A percentile compares a stretch with the other conserved stretches of the same genome.
phyloP scores from a whole-genome alignment of 2,888 invertebrate species.

The Cloeon dipterum region DNA sequence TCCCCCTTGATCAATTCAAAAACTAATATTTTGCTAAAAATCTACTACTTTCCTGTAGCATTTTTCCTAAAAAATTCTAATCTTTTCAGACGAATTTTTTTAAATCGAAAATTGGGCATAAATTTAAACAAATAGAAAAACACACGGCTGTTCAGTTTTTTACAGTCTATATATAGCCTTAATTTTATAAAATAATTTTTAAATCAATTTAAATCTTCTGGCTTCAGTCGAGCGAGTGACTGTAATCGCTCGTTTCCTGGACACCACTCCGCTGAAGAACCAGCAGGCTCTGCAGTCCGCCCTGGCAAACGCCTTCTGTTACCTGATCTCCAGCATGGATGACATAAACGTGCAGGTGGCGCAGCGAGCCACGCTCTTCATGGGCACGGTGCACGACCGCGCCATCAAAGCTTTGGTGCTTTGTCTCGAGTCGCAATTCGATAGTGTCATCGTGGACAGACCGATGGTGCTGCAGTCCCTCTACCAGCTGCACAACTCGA shows the following conservation, averaged over 20 bases:
- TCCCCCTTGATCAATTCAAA: too few relatives aligned
- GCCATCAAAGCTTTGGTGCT: conserved; percentile 67
- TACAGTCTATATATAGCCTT: too few relatives aligned
- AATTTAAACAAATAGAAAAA: too few relatives aligned
- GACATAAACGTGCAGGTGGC: conserved; percentile 89
- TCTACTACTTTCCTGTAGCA: too few relatives aligned
- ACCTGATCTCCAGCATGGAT: conserved; percentile 86
- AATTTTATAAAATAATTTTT: neutral
- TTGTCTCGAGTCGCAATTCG: conserved; percentile 96
- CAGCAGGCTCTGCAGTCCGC: conserved; percentile 75
- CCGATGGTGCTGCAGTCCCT: conserved; percentile 91
- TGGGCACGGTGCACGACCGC: conserved; percentile 79
- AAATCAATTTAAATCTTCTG: neutral
- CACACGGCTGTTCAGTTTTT: too few relatives aligned
- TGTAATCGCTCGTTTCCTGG: conserved; percentile 80
- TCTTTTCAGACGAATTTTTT: too few relatives aligned
- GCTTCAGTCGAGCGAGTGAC: conserved; percentile 70
- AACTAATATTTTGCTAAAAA: too few relatives aligned
- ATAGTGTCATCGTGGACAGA: conserved; percentile 86
- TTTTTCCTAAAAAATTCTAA: too few relatives aligned
- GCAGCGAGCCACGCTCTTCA: conserved; percentile 73
- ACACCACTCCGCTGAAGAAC: conserved; percentile 63
- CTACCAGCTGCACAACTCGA: conserved; percentile 80
- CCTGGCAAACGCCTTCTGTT: conserved; percentile 89
- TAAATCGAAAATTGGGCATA: too few relatives aligned